Conservation (phyloP, 2,888 invertebrate species). For the Polydrusus tereticollis region DNA sequence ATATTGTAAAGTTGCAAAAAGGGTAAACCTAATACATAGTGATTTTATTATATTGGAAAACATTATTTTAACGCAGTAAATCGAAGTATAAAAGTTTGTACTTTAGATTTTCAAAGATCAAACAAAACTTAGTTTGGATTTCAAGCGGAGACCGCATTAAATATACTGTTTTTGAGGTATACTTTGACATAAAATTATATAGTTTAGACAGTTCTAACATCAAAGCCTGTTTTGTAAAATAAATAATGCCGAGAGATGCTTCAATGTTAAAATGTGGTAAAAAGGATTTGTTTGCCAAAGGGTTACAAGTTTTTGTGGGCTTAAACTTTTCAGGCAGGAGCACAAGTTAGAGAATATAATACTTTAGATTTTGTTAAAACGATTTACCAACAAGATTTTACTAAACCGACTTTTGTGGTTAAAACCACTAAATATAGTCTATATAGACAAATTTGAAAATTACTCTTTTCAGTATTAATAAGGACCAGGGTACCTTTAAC, state of each 20-base stretch:
- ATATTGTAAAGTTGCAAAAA: no score
- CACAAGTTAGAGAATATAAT: not conserved
- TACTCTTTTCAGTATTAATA: no score
- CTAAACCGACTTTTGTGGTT: not conserved
- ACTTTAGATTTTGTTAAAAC: not conserved
- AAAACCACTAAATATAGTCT: not conserved
- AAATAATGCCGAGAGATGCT: constrained; percentile 3
- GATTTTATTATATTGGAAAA: no score
- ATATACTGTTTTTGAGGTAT: constrained; percentile 10
- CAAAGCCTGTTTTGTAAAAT: constrained; percentile 14
- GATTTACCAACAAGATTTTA: not conserved
- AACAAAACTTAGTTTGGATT: constrained; percentile 16
- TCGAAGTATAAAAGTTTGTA: not conserved
- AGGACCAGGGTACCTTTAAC: no score
- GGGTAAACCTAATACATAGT: no score
- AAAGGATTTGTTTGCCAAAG: constrained; percentile 11
- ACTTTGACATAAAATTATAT: constrained; percentile 14
- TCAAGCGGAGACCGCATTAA: constrained; percentile 11
- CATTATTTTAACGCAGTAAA: no score
- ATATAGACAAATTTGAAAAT: no score
- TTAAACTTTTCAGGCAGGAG: not conserved
- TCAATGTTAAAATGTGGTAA: constrained; percentile 16
- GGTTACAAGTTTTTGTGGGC: not conserved
- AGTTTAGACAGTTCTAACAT: constrained; percentile 15
- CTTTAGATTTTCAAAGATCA: not conserved